Base-by-base conservation (phyloP, 2,113 vertebrate genomes). In the Pimephales promelas region DNA sequence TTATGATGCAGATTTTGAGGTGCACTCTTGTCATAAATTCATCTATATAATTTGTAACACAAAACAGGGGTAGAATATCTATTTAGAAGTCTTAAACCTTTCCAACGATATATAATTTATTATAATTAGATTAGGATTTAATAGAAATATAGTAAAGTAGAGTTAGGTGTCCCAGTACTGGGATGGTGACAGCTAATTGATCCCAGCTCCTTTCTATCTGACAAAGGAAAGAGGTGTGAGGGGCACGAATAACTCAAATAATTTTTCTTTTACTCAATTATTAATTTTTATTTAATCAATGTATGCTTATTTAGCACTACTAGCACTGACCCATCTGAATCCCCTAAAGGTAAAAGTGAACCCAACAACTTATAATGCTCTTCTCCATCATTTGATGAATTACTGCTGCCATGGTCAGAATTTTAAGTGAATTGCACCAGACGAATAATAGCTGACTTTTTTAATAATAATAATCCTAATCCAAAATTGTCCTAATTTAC, bases 381-480 rank as follows among this genome's bases (percentile, higher is more conserved):
- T 40, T 68, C 66, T 70, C 66, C 66, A 71, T 71, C 22, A 71
- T 45, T 43, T 71, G 22, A 71, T 71, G 40, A 71, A 71, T 71
- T 45, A 45, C 36, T 3, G 22, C 36, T 71, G 68, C 10, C 22
- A 71, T 22, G 4, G 40, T 71, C 22, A 45, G n/a, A 70, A 1
- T 43, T 43, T 10, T 71, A 45, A 2, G 5, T 24, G 14, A 43
- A 45, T 45, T 71, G 68, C 11, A 5, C 22, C 66, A 71, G 66
- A 71, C 22, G 45, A 71, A 71, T 45, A 45, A 71, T 45, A 1
- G 5, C 22, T 71, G 64, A 40, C 40, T 24, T 71, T 16, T 24
- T 22, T 3, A 36, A 70, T 2, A 9, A 24, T 71, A 45, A 71
- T 14, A 45, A 71, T 43, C 20, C 10, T 70, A 43, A 71, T 71